Percentiles rank a stretch among this genome's conserved stretches.
These are phyloP conservation scores for Tolmerus cingulatus DNA, from an alignment of 2,888 invertebrate species.

Conservation along the genomic window DNA sequence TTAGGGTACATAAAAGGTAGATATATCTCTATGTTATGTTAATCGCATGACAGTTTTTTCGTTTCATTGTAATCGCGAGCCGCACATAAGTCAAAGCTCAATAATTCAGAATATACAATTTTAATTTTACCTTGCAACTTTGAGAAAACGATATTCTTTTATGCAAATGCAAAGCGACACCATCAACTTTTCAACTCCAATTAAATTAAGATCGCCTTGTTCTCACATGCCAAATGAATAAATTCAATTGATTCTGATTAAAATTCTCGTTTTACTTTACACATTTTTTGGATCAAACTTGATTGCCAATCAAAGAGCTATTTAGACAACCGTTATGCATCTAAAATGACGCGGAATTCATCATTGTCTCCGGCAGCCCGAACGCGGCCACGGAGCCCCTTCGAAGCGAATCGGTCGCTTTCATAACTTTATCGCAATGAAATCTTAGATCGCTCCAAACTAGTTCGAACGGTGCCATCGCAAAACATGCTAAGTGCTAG, in stretches of 20 bases:
- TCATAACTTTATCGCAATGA: constrained; percentile 1
- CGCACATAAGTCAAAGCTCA: not conserved
- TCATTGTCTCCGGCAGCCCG: not conserved
- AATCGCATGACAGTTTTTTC: not conserved
- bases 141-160: not conserved
- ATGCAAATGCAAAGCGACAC: not conserved
- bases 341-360: not conserved
- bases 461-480: not conserved
- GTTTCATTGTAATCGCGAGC: not conserved
- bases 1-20: not conserved
- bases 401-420: not conserved
- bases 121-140: not conserved
- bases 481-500: not conserved
- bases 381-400: not conserved
- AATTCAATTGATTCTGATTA: not conserved
- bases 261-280: not conserved
- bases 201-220: not conserved
- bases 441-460: not conserved
- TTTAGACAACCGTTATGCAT: not conserved
- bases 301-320: not conserved
- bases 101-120: not conserved
- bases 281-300: not conserved
- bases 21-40: too few relatives aligned
- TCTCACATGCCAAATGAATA: not conserved
- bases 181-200: not conserved